These are phyloP conservation scores for Anguilla anguilla DNA, from an alignment of 2,797 vertebrate species.

Conservation along the genomic window DNA sequence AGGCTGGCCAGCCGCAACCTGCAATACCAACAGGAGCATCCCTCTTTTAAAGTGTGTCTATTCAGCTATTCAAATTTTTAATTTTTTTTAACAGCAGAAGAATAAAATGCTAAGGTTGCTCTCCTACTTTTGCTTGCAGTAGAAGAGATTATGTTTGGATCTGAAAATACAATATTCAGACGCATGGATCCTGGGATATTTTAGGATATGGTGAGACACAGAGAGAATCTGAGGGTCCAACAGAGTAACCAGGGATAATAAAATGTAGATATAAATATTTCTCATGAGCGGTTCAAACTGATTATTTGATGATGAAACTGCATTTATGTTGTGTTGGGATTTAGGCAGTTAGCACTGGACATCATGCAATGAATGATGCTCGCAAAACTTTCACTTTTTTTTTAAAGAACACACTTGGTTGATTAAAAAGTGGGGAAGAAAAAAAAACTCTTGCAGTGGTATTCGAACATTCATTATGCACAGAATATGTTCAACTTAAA, in stretches of 20 bases:
- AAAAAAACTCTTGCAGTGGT: not conserved
- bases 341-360: not conserved
- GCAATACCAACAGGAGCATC: not conserved
- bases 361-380: not conserved
- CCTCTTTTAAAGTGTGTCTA: too few species aligned
- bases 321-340: not conserved
- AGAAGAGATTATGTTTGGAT: not conserved
- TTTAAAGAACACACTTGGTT: slow-evolving; percentile 12
- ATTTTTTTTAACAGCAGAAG: not conserved
- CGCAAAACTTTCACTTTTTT: slow-evolving; percentile 5
- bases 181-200: not conserved
- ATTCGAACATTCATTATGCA: not conserved
- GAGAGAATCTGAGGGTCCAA: not conserved
- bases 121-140: not conserved
- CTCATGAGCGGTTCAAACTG: not conserved
- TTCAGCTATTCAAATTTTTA: too few species aligned
- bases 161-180: not conserved
- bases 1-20: not conserved
- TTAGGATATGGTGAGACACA: not conserved
- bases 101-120: not conserved
- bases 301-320: not conserved
- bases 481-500: not conserved
- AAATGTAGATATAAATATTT: not conserved
- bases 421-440: not conserved
- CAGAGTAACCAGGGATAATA: not conserved